These are phyloP conservation scores for Scolopax bukidnonensis DNA, from an alignment of 2,797 vertebrate species.

Conservation along the genomic window DNA sequence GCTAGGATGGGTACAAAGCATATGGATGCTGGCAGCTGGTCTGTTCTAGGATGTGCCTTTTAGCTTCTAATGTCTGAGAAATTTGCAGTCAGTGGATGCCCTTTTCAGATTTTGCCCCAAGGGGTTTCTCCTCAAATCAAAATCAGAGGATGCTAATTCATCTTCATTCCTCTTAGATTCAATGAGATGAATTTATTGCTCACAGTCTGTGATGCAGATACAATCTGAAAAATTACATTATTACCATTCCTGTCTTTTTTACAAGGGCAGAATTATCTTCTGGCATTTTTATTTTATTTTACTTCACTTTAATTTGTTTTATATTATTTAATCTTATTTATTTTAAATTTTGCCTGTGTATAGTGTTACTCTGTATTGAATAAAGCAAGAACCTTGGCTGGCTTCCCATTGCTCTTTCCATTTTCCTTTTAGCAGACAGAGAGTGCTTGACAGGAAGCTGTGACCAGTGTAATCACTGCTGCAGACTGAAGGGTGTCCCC, in stretches of 20 bases:
- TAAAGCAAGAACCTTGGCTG: background rate
- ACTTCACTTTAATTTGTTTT: background rate
- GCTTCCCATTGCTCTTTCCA: background rate
- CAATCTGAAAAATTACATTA: background rate
- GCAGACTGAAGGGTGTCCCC: slow-evolving; percentile 17
- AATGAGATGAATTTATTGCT: background rate
- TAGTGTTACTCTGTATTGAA: background rate
- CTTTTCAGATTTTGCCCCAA: background rate
- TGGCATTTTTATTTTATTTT: background rate
- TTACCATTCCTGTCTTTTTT: background rate
- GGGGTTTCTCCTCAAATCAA: background rate
- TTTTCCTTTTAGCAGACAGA: slow-evolving; percentile 9
- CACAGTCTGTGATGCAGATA: background rate
- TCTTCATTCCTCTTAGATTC: background rate
- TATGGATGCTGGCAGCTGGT: rapidly evolving
- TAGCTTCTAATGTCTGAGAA: background rate
- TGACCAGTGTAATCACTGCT: slow-evolving; percentile 4
- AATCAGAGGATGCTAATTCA: background rate
- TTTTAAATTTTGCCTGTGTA: background rate
- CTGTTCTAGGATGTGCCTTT: background rate
- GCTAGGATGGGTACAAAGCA: background rate
- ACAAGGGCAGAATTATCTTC: background rate
- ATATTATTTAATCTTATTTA: background rate
- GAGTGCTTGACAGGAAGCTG: slow-evolving; percentile 16
- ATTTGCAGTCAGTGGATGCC: background rate